Evolutionary conservation across 2,888 invertebrate genomes (phyloP), one percentile per base, ranked within the genome.

Genomic region (Atherix ibis): DNA sequence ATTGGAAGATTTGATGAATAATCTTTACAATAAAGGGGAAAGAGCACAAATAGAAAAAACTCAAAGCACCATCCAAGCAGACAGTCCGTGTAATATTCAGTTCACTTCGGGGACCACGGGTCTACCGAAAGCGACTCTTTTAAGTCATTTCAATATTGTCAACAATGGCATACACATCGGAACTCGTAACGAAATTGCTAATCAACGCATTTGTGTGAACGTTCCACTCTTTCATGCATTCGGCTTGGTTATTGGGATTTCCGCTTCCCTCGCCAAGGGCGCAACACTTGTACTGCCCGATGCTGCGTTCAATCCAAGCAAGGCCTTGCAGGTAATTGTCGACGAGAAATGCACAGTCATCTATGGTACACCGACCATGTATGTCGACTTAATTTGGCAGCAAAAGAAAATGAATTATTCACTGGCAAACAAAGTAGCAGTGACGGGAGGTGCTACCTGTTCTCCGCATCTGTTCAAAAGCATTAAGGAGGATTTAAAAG

Each of bases 331-430:
- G 31, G 70, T 79, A 0, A 68, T 83, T 4, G 57, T 67, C 16
- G 56, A 68, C 15, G 79, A 87, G 56, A 73, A 70, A 71, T 83
- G 84, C 48, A 72, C 72, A 1, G 56, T 73, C 2, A 53, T 78
- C 18, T 75, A 75, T 50, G 85, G 85, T 24, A 84, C 85, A 0
- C 85, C 88, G 5, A 87, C 88, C 3, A 87, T 87, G 87, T 80
- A 80, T 55, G 71, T 82, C 10, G 83, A 85, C 58, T 63, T 83
- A 43, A 55, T 84, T 27, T 64, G 65, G 18, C 56, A 55, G 4
- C 68, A 70, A 45, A 56, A 58, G 18, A 54, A 62, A 38, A 42
- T 64, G 6, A 54, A 64, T 9, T 47, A 26, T 5, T 26, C 31
- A 4, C 57, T 72, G 17, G 57, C 54, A 2, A 46, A 65, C 2